Percentiles rank a stretch among this genome's conserved stretches.
These are phyloP conservation scores for Eudemis profundana DNA, from an alignment of 2,888 invertebrate genomes.

Conservation along the genomic window DNA sequence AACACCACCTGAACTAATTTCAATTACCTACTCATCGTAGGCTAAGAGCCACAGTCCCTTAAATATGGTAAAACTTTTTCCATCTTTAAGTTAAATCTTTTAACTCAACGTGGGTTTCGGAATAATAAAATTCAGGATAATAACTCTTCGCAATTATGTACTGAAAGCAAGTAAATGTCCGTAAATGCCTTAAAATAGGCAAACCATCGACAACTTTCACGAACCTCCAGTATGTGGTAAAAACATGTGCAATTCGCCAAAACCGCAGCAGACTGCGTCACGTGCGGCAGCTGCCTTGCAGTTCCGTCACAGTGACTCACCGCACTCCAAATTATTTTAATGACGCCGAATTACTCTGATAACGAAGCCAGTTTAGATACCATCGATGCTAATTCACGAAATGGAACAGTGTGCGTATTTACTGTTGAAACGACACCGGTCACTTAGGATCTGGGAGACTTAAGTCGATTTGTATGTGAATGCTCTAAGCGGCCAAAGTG, in stretches of 20 bases:
- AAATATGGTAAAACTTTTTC: too few relatives aligned
- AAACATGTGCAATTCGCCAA: neutral
- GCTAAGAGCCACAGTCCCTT: too few relatives aligned
- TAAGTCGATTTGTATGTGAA: neutral
- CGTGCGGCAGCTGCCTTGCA: constrained; percentile 39
- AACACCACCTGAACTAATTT: too few relatives aligned
- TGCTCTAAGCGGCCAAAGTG: constrained; percentile 1
- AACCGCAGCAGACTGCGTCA: constrained; percentile 8
- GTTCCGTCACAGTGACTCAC: constrained; percentile 44
- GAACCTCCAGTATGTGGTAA: neutral
- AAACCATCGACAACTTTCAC: too few relatives aligned
- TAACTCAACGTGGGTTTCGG: too few relatives aligned
- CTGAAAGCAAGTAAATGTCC: too few relatives aligned
- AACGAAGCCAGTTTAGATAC: constrained; percentile 44
- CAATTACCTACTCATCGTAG: too few relatives aligned
- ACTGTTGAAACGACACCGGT: neutral
- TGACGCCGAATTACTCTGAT: constrained; percentile 44
- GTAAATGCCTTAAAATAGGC: too few relatives aligned
- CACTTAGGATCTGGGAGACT: neutral
- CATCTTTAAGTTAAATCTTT: too few relatives aligned
- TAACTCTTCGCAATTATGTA: too few relatives aligned
- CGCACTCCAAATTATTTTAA: constrained; percentile 43
- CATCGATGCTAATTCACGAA: constrained; percentile 42
- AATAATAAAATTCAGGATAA: too few relatives aligned
- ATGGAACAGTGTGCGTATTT: constrained; percentile 11